Conservation (phyloP, 2,113 vertebrate species). For the Scytalopus superciliaris region DNA sequence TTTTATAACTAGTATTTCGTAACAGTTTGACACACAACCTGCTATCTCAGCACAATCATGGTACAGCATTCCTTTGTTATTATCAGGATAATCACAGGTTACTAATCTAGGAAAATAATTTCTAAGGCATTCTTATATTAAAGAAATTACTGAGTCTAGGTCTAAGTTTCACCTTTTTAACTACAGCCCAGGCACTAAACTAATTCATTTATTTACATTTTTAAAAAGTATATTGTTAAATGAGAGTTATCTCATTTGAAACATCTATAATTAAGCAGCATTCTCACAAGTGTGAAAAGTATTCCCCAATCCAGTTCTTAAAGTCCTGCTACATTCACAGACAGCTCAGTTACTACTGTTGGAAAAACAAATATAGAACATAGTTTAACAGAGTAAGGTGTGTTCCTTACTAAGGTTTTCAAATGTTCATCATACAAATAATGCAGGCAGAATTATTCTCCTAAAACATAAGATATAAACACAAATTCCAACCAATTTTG, state of each 20-base stretch:
- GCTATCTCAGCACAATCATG: background rate
- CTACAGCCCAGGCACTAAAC: background rate
- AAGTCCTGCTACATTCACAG: background rate
- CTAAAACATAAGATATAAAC: rapidly evolving
- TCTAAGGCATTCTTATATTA: background rate
- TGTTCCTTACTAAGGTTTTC: background rate
- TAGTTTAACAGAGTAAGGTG: background rate
- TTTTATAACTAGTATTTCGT: background rate
- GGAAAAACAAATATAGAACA: background rate
- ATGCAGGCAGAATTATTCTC: background rate
- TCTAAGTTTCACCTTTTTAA: background rate
- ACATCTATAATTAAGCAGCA: background rate
- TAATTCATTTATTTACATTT: background rate
- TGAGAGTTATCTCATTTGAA: background rate
- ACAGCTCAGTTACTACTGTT: background rate
- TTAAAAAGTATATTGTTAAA: background rate
- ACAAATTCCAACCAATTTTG: no score
- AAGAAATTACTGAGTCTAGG: background rate
- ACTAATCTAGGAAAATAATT: background rate
- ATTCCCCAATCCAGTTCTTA: background rate
- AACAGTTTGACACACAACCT: background rate
- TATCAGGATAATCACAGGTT: background rate
- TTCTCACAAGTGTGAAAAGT: background rate
- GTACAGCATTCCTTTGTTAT: background rate
- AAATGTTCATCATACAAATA: background rate